Evolutionary conservation across 2,888 invertebrate genomes (phyloP).

Genomic region (Podotricha telesiphe): DNA sequence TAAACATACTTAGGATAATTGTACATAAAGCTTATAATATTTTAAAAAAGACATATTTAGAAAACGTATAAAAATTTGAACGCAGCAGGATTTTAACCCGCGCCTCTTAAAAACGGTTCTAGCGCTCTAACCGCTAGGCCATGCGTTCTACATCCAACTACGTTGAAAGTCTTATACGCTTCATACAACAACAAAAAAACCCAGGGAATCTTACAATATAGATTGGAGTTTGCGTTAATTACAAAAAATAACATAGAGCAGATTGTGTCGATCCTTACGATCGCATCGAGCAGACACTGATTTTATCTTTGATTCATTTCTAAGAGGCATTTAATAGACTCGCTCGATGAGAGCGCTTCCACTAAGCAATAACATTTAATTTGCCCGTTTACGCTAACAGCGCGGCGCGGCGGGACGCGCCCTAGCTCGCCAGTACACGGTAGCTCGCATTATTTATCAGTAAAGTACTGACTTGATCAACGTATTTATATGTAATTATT

Average conservation of each 20-base stretch:
- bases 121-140: too few species aligned
- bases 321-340: constrained; percentile 13
- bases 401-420: too few species aligned
- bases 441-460: background rate
- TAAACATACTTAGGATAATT: too few species aligned
- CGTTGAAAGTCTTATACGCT: too few species aligned
- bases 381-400: constrained; percentile 4
- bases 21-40: too few species aligned
- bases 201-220: background rate
- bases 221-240: background rate
- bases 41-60: too few species aligned
- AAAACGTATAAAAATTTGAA: too few species aligned
- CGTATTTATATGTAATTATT: constrained; percentile 24
- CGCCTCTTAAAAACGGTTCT: too few species aligned
- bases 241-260: background rate
- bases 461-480: background rate
- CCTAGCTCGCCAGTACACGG: background rate
- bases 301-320: constrained; percentile 10
- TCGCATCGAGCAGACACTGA: background rate
- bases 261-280: background rate
- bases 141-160: too few species aligned
- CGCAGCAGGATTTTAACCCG: too few species aligned
- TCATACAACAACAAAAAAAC: too few species aligned
- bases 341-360: constrained; percentile 5
- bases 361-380: background rate